Conservation (phyloP, 2,797 vertebrate species). For the Chelmon rostratus region DNA sequence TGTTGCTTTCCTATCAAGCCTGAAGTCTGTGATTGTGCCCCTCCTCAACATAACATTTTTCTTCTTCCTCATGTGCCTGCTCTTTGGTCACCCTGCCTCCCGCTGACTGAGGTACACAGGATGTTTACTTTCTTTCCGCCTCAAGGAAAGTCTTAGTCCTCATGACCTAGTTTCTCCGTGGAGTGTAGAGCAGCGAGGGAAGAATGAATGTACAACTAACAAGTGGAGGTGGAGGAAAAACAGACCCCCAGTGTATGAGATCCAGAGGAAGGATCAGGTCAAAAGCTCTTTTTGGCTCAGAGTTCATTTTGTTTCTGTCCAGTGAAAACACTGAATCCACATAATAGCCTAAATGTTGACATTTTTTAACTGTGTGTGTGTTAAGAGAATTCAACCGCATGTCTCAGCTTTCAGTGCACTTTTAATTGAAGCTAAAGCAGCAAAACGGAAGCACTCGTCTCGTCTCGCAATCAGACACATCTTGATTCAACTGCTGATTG, state of each 20-base stretch:
- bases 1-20: conserved; percentile 3
- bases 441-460: background rate
- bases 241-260: conserved; percentile 65
- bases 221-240: conserved; percentile 63
- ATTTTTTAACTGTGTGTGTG: background rate
- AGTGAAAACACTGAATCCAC: conserved; percentile 2
- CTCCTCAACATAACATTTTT: conserved; percentile 30
- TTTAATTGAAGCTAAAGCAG: conserved; percentile 15
- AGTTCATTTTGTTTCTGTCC: background rate
- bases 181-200: conserved; percentile 46
- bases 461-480: background rate
- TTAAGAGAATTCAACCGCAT: background rate
- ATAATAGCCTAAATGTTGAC: background rate
- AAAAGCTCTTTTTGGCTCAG: conserved; percentile 29
- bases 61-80: conserved; percentile 41
- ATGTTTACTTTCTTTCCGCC: conserved; percentile 78
- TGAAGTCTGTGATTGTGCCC: conserved; percentile 17
- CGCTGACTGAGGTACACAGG: conserved; percentile 74
- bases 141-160: conserved; percentile 73
- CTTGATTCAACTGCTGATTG: background rate
- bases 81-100: conserved; percentile 66
- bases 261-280: conserved; percentile 39
- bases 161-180: conserved; percentile 82
- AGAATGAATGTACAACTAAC: conserved; percentile 71
- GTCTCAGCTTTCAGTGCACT: conserved; percentile 16